phyloP scores from a whole-genome alignment of 1,140 invertebrate species.

The Bombus consobrinus region DNA sequence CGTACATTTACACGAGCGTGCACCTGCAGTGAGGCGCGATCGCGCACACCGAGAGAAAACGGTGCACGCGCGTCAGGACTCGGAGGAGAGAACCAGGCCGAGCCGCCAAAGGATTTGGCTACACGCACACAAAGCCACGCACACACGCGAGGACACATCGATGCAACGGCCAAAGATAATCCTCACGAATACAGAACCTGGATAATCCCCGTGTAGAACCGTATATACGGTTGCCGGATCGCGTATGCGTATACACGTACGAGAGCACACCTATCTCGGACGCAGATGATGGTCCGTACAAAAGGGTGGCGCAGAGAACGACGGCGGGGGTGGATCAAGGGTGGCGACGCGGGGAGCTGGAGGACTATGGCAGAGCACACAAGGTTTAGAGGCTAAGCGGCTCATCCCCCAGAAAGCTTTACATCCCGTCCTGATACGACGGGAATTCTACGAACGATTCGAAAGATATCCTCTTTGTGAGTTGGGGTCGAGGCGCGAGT shows the following conservation, averaged over 20 bases:
- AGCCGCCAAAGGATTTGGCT: constrained; percentile 76
- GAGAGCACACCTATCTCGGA: constrained; percentile 51
- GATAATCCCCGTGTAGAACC: constrained; percentile 80
- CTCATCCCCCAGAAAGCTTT: constrained; percentile 81
- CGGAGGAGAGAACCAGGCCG: constrained; percentile 54
- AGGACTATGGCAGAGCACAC: constrained; percentile 75
- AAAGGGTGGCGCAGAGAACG: constrained; percentile 61
- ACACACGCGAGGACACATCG: constrained; percentile 55
- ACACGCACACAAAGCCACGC: constrained; percentile 59
- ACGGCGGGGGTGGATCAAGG: constrained; percentile 51
- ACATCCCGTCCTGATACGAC: constrained; percentile 77
- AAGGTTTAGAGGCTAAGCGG: constrained; percentile 82
- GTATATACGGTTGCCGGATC: constrained; percentile 63
- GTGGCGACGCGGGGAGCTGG: constrained; percentile 50
- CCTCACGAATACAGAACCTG: constrained; percentile 79
- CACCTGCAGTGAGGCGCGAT: constrained; percentile 7
- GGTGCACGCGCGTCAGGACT: constrained; percentile 17
- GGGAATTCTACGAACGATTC: constrained; percentile 76
- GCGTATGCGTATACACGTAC: constrained; percentile 55
- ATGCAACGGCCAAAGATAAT: constrained; percentile 77
- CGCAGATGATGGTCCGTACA: constrained; percentile 66
- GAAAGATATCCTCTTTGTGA: constrained; percentile 73
- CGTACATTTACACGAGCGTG: constrained; percentile 25
- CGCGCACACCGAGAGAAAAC: background rate
- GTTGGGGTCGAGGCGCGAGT: constrained; percentile 17